Evolutionary conservation across 2,888 invertebrate species (phyloP).

Genomic region (Parnassius glacialis): DNA sequence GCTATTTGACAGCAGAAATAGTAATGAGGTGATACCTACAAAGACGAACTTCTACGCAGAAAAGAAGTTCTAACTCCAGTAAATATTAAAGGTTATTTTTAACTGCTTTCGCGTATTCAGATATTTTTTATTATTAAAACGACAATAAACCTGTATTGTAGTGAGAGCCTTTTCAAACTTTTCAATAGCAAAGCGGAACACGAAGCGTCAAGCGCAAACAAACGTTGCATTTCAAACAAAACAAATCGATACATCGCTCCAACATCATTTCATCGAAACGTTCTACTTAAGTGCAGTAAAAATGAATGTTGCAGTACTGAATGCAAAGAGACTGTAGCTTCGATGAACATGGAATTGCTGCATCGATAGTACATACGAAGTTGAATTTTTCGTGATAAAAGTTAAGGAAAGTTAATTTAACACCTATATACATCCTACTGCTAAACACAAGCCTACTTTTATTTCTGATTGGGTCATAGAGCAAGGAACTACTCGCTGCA

Average conservation of each 20-base stretch:
- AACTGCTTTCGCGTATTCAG: too few species aligned
- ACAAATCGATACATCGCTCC: constrained; percentile 37
- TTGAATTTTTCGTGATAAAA: neutral
- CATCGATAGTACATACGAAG: neutral
- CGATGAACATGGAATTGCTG: constrained; percentile 47
- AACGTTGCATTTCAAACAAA: constrained; percentile 37
- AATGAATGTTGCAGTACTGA: constrained; percentile 61
- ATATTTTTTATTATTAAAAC: constrained; percentile 7
- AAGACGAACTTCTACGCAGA: too few species aligned
- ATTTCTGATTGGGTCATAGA: too few species aligned
- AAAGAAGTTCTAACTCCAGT: too few species aligned
- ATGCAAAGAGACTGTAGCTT: constrained; percentile 66
- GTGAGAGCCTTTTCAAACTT: constrained; percentile 23
- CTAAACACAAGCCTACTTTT: too few species aligned
- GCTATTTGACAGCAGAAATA: too few species aligned
- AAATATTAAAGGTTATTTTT: too few species aligned
- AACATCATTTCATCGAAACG: constrained; percentile 42
- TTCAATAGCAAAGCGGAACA: constrained; percentile 14
- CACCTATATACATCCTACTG: too few species aligned
- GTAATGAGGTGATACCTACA: too few species aligned
- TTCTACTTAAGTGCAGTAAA: constrained; percentile 55
- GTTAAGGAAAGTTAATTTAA: too few species aligned
- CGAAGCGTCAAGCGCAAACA: constrained; percentile 30
- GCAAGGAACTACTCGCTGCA: too few species aligned
- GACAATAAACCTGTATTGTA: constrained; percentile 23